phyloP scores from a whole-genome alignment of 2,113 vertebrate species.

The Cephalophus harveyi region DNA sequence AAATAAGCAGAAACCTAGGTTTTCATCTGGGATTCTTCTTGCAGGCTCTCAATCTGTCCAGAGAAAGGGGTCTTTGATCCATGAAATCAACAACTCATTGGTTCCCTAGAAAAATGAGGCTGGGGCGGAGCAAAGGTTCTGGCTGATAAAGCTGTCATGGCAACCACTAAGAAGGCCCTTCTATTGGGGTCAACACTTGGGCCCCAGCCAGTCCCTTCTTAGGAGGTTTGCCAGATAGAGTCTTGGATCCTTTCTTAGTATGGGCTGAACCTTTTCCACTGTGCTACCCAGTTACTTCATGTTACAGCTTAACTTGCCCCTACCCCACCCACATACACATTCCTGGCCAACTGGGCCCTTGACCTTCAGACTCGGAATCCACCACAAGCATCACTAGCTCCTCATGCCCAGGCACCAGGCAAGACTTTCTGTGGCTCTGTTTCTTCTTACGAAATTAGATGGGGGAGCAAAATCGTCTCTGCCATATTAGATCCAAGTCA shows the following conservation, averaged over 20 bases:
- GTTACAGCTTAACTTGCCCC: not conserved
- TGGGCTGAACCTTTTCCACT: not conserved
- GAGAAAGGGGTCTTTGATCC: not conserved
- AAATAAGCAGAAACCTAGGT: not conserved
- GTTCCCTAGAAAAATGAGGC: not conserved
- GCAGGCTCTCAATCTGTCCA: not conserved
- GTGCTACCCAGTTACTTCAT: not conserved
- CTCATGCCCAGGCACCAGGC: not conserved
- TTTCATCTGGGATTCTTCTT: not conserved
- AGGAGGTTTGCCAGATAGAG: not conserved
- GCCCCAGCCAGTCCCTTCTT: not conserved
- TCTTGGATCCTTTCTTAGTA: not conserved
- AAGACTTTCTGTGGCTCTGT: not conserved
- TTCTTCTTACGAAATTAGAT: not conserved
- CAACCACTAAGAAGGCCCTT: not conserved
- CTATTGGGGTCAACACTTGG: not conserved
- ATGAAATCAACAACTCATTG: not conserved
- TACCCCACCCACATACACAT: rapidly evolving
- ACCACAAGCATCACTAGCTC: not conserved
- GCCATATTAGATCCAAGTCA: not conserved
- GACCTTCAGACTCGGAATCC: not conserved
- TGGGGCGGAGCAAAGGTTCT: not conserved
- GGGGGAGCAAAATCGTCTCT: constrained; percentile 1
- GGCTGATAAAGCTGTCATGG: not conserved
- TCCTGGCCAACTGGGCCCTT: not conserved